Base-by-base conservation (phyloP, 2,113 vertebrate species). In the Poeciliopsis occidentalis region DNA sequence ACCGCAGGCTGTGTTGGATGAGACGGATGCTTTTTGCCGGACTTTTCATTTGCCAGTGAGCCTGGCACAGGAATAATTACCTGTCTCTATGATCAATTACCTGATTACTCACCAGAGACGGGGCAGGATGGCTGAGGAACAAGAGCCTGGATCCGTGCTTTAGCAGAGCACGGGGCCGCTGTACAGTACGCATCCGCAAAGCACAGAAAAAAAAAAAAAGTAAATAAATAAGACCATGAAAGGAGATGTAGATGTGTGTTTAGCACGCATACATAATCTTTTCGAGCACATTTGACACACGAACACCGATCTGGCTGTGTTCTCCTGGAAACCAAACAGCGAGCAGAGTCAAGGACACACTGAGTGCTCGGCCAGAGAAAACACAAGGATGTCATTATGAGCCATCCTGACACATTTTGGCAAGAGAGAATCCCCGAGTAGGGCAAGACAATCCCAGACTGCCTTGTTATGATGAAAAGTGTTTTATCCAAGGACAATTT, bases 61-160 rank as follows among this genome's bases (percentile, higher is more conserved):
- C 83, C 87, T 92, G 92, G 91, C 90, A 92, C 85, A 88, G 87
- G 85, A 94, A 92, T 94, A 93, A 94, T 94, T 94, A 94, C 93
- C 94, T 94, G 94, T 92, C 92, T 94, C 89, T 87, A 90, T 94
- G 93, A 94, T 94, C 93, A 95, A 94, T 94, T 92, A 94, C 93
- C 89, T 93, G 94, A 95, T 94, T 94, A 94, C 88, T 94, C 91
- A 94, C 86, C 84, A 88, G 89, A 87, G 91, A 91, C 88, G 51
- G 85, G 51, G 83, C 84, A 89, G 82, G 84, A 92, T 86, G 85
- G 91, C 87, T 84, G 85, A 86, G 67, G 83, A 87, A 81, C 57
- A 41, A 57, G 57, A 78, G 87, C 63, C 69, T 15, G 74, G 72
- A 60, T 64, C 63, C 29, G 63, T 1, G 82, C 69, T 69, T 73